A percentile compares a stretch with the other conserved stretches of the same genome.
These are phyloP conservation scores for Matsumurasca onukii DNA, from an alignment of 1,140 invertebrate species.

Conservation along the genomic window DNA sequence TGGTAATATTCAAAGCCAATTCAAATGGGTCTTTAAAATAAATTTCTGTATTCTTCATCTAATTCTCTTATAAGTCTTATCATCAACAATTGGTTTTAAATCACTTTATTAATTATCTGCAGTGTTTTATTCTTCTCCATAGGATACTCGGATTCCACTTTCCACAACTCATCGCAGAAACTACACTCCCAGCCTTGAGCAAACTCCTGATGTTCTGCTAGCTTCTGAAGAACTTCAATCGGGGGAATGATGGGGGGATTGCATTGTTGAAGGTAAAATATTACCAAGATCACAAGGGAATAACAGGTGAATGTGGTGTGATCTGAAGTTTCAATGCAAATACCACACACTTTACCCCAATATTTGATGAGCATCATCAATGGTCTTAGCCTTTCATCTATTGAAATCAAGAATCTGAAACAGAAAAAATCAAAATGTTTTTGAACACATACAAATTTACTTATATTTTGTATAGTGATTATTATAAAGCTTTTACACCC, in stretches of 20 bases:
- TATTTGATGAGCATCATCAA: too few relatives aligned
- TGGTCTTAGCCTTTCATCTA: too few relatives aligned
- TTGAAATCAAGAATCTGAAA: too few relatives aligned
- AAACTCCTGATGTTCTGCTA: background rate
- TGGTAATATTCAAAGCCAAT: conserved; percentile 6
- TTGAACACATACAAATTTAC: too few relatives aligned
- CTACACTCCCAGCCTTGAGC: conserved; percentile 7
- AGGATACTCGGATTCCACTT: background rate
- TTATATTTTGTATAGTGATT: too few relatives aligned
- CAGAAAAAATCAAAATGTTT: too few relatives aligned
- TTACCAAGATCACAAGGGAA: conserved; percentile 17
- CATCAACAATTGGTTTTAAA: background rate
- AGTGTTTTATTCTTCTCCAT: background rate
- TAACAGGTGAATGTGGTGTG: background rate
- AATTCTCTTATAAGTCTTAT: background rate
- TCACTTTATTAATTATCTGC: background rate
- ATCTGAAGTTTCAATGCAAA: background rate
- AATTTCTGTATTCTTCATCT: background rate
- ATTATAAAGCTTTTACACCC: too few relatives aligned
- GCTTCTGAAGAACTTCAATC: background rate
- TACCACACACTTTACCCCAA: conserved; percentile 3
- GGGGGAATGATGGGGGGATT: conserved; percentile 1
- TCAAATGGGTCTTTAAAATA: conserved; percentile 24
- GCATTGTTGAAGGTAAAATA: conserved; percentile 28
- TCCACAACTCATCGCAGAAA: conserved; percentile 7